Evolutionary conservation across 2,113 vertebrate species (phyloP).

Genomic region (Prolemur simus): DNA sequence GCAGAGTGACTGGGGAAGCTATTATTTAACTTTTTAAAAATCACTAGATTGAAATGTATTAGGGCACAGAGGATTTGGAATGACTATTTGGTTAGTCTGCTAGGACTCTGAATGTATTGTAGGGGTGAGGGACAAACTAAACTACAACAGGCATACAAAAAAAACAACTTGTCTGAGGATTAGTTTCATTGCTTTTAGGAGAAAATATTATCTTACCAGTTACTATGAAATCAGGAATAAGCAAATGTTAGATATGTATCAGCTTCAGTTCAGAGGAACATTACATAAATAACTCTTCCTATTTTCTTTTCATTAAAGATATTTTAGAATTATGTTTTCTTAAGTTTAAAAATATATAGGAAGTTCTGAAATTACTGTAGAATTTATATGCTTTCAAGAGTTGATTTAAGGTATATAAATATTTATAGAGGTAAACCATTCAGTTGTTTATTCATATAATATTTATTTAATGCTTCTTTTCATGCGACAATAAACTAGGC

Average conservation of each 20-base stretch:
- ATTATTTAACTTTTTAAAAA: neutral
- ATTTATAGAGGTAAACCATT: neutral
- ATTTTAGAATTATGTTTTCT: slow-evolving; percentile 6
- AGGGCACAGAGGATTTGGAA: neutral
- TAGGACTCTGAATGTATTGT: neutral
- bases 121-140: neutral
- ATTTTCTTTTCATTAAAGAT: neutral
- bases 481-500: neutral
- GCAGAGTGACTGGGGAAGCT: neutral
- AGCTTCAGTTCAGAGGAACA: neutral
- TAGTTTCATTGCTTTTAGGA: neutral
- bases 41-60: neutral
- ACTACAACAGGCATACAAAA: neutral
- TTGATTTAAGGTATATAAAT: neutral
- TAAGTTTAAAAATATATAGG: neutral
- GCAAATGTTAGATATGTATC: neutral
- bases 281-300: neutral
- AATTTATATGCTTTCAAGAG: neutral
- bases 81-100: neutral
- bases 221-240: neutral
- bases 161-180: neutral
- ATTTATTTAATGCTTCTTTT: neutral
- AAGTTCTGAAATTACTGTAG: neutral
- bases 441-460: neutral
- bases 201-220: neutral